Evolutionary conservation across 2,113 vertebrate genomes (phyloP).

Genomic region (Monarcha castaneiventris): DNA sequence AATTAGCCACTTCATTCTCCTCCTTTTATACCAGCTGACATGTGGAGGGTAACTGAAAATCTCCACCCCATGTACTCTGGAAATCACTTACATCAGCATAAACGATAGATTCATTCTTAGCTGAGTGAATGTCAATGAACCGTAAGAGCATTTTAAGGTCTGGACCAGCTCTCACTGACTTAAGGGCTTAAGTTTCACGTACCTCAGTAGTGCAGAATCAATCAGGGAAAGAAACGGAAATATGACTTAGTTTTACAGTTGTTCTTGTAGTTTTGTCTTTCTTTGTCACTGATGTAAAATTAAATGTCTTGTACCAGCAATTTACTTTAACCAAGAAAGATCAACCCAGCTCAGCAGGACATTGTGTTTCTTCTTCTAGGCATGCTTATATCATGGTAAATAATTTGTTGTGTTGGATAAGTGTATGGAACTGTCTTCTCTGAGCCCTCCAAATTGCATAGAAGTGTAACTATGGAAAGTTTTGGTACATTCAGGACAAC

Average conservation of each 20-base stretch:
- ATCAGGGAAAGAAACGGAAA: not conserved
- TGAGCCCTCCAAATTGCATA: not conserved
- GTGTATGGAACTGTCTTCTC: not conserved
- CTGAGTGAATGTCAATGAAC: not conserved
- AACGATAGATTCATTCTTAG: not conserved
- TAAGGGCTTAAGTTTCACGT: not conserved
- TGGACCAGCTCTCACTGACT: not conserved
- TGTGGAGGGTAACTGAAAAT: not conserved
- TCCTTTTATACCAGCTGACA: not conserved
- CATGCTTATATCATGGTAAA: not conserved
- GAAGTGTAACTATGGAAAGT: not conserved
- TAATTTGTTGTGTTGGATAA: rapidly evolving
- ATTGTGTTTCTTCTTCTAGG: not conserved
- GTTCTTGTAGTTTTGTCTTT: not conserved
- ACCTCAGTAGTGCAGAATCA: not conserved
- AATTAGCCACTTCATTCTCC: not conserved
- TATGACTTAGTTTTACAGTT: not conserved
- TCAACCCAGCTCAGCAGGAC: not conserved
- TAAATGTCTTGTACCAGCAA: not conserved
- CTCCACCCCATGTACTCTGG: not conserved
- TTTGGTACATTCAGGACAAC: not conserved
- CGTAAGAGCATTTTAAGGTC: not conserved
- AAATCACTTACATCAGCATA: not conserved
- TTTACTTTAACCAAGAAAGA: not conserved
- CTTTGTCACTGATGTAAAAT: not conserved